A percentile compares a stretch with the other conserved stretches of the same genome.
phyloP scores from a whole-genome alignment of 2,797 vertebrate genomes.

The Xerus rutilus region DNA sequence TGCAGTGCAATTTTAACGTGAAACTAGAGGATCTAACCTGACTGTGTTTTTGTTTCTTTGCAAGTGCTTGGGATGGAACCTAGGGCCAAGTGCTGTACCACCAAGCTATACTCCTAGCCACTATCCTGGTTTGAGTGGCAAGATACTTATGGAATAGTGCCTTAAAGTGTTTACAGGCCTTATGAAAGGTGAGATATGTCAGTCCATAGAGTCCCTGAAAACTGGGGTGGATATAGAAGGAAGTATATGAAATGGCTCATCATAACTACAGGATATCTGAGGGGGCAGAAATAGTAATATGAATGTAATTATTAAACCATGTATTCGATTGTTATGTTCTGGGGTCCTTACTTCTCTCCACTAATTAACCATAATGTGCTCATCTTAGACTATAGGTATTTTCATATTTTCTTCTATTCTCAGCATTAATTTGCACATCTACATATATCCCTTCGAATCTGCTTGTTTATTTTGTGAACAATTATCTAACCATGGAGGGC shows the following conservation, averaged over 20 bases:
- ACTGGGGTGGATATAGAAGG: neutral
- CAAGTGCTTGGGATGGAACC: neutral
- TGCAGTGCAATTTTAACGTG: neutral
- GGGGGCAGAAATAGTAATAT: neutral
- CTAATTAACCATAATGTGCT: neutral
- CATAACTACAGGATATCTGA: neutral
- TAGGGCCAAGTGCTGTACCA: neutral
- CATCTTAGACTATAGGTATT: neutral
- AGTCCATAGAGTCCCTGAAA: neutral
- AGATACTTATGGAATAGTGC: neutral
- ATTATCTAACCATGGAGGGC: neutral
- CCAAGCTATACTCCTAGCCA: neutral
- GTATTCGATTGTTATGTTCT: neutral
- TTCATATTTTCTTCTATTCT: neutral
- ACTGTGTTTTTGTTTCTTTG: neutral
- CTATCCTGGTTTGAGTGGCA: neutral
- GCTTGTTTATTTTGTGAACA: neutral
- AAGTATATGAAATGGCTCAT: neutral
- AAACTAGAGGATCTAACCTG: neutral
- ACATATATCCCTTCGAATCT: neutral
- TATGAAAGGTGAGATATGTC: neutral
- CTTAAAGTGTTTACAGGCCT: neutral
- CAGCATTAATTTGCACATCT: conserved; percentile 12
- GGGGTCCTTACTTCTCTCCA: neutral
- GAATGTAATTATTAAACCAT: neutral